Evolutionary conservation across 2,113 vertebrate genomes (phyloP), one percentile per base, ranked within the genome.

Genomic region (Cryptomyrus ogoouensis): DNA sequence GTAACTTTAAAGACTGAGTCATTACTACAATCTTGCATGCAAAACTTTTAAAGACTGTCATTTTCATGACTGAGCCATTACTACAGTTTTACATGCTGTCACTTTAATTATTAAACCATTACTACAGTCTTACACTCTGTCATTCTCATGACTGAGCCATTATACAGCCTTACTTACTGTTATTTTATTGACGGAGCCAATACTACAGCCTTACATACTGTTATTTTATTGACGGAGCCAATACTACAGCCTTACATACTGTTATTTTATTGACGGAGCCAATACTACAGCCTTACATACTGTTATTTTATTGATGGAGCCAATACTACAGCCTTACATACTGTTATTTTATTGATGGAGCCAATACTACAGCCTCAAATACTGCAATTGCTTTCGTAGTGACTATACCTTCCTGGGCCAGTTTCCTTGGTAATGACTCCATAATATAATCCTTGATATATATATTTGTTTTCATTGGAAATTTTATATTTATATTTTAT

Each of bases 331-430:
- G 27, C 66, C 24, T 10, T 56, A 53, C 1, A 53, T 53, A 53
- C 6, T 53, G 52, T 19, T 53, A 53, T 53, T 53, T 53, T 19
- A 19, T 53, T 39, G 53, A 21, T 44, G 3, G 39, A 24, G 42
- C 31, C 13, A 70, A 39, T 44, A 42, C 74, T 80, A 80, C 12
- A 44, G 19, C 35, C 77, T 77, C 15, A 42, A 5, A 21, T 35
- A 9, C 56, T 90, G 44, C 74, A 21, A 90, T 87, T 42, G 89
- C 49, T 39, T 77, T 87, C 21, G 87, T 44, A 89, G 58, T 87
- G 89, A 90, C 89, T 90, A 90, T 90, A 90, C 89, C 89, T 87
- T 77, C n/a, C 58, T 87, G 89, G 89, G 44, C 89, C 35, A 74
- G 46, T n/a, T 50, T 50, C 47, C 46, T 89, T 66, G 24, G 27